These are phyloP conservation scores for Jaculus jaculus DNA, from an alignment of 2,113 vertebrate species.

Conservation along the genomic window DNA sequence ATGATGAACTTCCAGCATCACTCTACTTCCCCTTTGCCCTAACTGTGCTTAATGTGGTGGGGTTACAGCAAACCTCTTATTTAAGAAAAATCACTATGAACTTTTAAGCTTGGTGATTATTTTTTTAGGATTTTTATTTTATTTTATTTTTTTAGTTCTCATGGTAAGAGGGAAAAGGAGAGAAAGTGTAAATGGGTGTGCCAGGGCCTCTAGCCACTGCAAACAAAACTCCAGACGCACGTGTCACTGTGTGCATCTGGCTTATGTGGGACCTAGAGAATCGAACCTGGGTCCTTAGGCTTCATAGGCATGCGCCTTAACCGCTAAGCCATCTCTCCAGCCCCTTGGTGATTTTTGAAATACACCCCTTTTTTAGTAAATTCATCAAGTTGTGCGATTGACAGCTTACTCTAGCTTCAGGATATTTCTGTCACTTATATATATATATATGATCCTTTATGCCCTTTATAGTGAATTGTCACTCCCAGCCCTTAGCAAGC, in stretches of 20 bases:
- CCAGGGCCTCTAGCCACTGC: too few relatives aligned
- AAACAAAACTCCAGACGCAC: too few relatives aligned
- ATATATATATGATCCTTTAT: not conserved
- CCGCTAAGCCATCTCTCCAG: too few relatives aligned
- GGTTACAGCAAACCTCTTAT: not conserved
- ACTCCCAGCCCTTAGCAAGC: not conserved
- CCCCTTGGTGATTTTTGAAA: not conserved
- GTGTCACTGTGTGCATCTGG: too few relatives aligned
- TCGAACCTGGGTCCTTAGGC: too few relatives aligned
- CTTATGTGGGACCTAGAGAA: too few relatives aligned
- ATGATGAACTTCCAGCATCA: not conserved
- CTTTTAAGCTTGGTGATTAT: too few relatives aligned
- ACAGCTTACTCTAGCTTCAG: not conserved
- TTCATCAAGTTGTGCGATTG: not conserved
- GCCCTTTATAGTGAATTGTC: not conserved
- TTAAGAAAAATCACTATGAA: not conserved
- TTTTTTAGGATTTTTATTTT: too few relatives aligned
- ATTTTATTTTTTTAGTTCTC: too few relatives aligned
- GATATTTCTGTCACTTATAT: not conserved
- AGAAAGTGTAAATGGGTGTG: too few relatives aligned
- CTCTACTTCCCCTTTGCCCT: not conserved
- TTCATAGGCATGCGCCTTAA: too few relatives aligned
- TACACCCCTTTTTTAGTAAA: conserved; percentile 13
- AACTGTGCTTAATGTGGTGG: not conserved
- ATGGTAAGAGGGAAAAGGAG: too few relatives aligned